Evolutionary conservation across 2,113 vertebrate species (phyloP).

Genomic region (Rhynchomys soricoides): DNA sequence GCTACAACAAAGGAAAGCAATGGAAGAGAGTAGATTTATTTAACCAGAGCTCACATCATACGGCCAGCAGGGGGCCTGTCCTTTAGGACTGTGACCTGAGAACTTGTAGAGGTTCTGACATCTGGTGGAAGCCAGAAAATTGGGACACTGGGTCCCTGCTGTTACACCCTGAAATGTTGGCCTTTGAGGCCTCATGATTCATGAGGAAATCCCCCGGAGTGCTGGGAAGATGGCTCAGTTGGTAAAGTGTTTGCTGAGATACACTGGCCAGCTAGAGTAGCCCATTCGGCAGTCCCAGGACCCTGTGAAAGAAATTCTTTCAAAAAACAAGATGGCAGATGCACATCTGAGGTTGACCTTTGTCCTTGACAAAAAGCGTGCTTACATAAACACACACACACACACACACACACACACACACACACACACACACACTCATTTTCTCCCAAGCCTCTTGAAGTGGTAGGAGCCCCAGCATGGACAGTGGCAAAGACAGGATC

Average conservation of each 20-base stretch:
- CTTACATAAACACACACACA: neutral
- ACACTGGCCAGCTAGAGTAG: neutral
- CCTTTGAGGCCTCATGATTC: neutral
- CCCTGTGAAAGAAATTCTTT: neutral
- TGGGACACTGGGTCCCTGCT: neutral
- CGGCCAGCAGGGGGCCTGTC: neutral
- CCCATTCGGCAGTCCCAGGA: too few species aligned
- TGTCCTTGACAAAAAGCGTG: neutral
- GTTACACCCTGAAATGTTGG: neutral
- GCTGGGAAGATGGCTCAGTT: neutral
- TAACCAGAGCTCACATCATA: neutral
- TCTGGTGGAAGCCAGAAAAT: neutral
- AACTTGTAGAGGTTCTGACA: neutral
- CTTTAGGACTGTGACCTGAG: rapidly evolving
- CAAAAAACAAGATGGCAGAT: neutral
- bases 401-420: neutral
- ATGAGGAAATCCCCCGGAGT: neutral
- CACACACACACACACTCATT: neutral
- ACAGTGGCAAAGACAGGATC: neutral
- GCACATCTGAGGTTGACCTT: neutral
- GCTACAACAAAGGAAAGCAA: neutral
- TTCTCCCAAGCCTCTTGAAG: too few species aligned
- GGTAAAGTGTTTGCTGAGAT: neutral
- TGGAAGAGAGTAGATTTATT: neutral
- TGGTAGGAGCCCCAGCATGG: neutral